These are phyloP conservation scores for Malurus splendens DNA, from an alignment of 2,797 vertebrate species.

Conservation along the genomic window DNA sequence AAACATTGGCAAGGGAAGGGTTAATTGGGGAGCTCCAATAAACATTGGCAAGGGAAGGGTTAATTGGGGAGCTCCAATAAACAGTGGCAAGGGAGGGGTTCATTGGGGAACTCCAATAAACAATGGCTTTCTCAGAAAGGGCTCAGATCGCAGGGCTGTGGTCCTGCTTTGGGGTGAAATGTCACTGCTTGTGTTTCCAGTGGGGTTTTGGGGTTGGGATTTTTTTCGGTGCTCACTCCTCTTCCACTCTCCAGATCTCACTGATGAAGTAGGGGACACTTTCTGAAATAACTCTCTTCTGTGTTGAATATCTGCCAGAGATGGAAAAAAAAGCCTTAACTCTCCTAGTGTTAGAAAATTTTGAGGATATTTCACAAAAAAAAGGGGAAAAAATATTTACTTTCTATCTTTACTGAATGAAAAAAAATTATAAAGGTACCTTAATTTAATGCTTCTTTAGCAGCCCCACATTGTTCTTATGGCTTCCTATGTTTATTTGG, in stretches of 20 bases:
- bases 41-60: too few relatives aligned
- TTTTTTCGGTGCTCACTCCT: slow-evolving; percentile 6
- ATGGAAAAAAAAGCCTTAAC: not conserved
- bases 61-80: too few relatives aligned
- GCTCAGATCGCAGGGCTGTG: not conserved
- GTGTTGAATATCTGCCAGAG: not conserved
- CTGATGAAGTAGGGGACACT: not conserved
- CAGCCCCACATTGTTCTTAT: not conserved
- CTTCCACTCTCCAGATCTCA: not conserved
- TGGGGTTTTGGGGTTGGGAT: not conserved
- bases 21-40: too few relatives aligned
- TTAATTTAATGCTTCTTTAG: not conserved
- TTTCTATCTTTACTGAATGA: not conserved
- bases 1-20: too few relatives aligned
- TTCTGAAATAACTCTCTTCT: slow-evolving; percentile 32
- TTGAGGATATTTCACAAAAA: not conserved
- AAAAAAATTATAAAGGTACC: not conserved
- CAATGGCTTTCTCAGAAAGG: not conserved
- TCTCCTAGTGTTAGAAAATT: not conserved
- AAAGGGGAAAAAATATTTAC: not conserved
- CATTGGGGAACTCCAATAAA: too few relatives aligned
- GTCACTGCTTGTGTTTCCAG: slow-evolving; percentile 3
- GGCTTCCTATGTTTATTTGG: not conserved
- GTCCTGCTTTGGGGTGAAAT: not conserved
- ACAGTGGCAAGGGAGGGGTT: too few relatives aligned